These are phyloP conservation scores for Epirrita christyi DNA, from an alignment of 2,888 invertebrate genomes.

Conservation along the genomic window DNA sequence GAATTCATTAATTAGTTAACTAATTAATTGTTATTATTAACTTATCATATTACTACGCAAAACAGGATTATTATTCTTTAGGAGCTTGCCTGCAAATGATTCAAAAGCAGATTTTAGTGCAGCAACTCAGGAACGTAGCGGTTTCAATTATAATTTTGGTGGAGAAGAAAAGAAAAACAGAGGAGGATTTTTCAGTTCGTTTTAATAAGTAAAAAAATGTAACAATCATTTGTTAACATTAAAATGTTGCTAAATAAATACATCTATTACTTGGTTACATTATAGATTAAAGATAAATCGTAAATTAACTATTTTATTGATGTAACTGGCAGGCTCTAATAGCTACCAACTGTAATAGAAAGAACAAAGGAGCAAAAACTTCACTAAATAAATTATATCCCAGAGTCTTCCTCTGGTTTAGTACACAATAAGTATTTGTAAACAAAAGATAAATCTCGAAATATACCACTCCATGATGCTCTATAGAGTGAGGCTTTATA, in stretches of 20 bases:
- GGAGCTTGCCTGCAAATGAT: constrained; percentile 43
- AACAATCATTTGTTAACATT: not conserved
- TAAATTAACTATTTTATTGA: constrained; percentile 55
- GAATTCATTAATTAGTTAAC: too few relatives aligned
- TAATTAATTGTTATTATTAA: too few relatives aligned
- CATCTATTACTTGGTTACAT: not conserved
- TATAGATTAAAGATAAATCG: not conserved
- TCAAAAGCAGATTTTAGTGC: constrained; percentile 49
- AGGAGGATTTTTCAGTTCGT: constrained; percentile 40
- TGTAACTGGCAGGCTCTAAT: constrained; percentile 96
- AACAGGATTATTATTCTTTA: constrained; percentile 69
- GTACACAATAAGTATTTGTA: constrained; percentile 96
- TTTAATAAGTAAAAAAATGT: not conserved
- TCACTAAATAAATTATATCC: constrained; percentile 95
- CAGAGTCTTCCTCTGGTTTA: constrained; percentile 92
- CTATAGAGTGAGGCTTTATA: constrained; percentile 92
- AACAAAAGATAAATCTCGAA: constrained; percentile 92
- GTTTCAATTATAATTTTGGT: constrained; percentile 72
- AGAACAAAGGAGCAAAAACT: constrained; percentile 96
- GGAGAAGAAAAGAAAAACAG: constrained; percentile 65
- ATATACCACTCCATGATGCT: constrained; percentile 93
- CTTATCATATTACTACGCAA: too few relatives aligned
- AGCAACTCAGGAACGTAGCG: constrained; percentile 46
- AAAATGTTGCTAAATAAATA: not conserved
- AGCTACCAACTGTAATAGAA: constrained; percentile 94